Evolutionary conservation across 2,888 invertebrate genomes (phyloP), one percentile per base, ranked within the genome.

Genomic region (Dioctria linearis): DNA sequence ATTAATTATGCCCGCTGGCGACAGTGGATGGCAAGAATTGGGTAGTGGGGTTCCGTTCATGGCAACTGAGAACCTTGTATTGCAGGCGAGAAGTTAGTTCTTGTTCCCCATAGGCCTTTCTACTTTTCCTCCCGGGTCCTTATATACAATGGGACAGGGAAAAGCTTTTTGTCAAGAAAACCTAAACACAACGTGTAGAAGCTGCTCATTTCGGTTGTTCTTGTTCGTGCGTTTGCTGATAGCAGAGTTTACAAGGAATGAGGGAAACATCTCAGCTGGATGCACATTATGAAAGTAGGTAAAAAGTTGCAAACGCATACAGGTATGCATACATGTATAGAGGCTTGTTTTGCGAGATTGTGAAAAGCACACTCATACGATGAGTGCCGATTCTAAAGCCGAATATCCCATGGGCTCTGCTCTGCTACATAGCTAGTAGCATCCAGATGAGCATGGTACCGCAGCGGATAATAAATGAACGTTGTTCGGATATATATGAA

Each of bases 1-100:
- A 84, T 84, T 84, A 84, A 84, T 84, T 83, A 80, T 82, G 54
- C 65, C 57, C 73, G 51, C 5, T 8, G 67, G 67, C 46, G 46
- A 25, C 25, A 25, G 25, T 25, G 25, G 25, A 25, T 25, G 25
- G 25, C 1, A 25, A 25, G 25, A 25, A 25, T 46, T 42, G 25
- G 46, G 25, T 4, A 46, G 46, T n/a, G 67, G 25, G 13, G 42
- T 11, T n/a, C n/a, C n/a, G n/a, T n/a, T 11, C 40, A 4, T 39
- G 39, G 25, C 1, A 40, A n/a, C n/a, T 39, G 9, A 54, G 54
- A 8, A n/a, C 11, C 54, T 54, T 11, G 25, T 25, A 25, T 25
- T 25, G 9, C 11, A n/a, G 54, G 54, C n/a, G 54, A 54, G 11
- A 54, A 54, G 54, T 6, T 54, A n/a, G 4, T n/a, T 8, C 54